Evolutionary conservation across 2,113 vertebrate genomes (phyloP), one percentile per base, ranked within the genome.

Genomic region (Anseranas semipalmata): DNA sequence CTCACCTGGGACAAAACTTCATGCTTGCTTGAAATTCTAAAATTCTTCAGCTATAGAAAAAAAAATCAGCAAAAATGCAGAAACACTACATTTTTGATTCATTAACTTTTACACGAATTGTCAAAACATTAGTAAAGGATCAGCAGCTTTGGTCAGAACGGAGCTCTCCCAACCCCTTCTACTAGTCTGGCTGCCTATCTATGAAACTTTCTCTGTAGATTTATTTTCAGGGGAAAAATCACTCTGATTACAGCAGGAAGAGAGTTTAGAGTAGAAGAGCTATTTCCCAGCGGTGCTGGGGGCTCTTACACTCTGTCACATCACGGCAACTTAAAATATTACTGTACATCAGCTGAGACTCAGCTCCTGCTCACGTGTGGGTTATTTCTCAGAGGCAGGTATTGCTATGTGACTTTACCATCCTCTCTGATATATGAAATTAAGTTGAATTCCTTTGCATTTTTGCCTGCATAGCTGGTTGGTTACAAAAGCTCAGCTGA

Each of bases 311-410:
- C 39, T 79, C 17, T 21, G 85, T 93, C 95, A 82, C 82, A 95
- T 95, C 82, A 33, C 22, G 73, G 65, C 55, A 81, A 30, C 92
- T 81, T 91, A 70, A 95, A 86, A 91, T 71, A 90, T 72, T 56
- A 55, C 89, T 0, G 0, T 30, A 30, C 56, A 71, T 85, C 94
- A 92, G 83, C 86, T 30, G 68, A 92, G 89, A 39, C 46, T 55
- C 6, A 56, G 68, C 50, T 62, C 43, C 55, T 55, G 43, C 83
- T 95, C 89, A 94, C 15, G 12, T 24, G 63, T 52, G 43, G 56
- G 46, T 7, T 67, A 70, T 73, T 76, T 0, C 72, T 80, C 68
- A 1, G 3, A 74, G 73, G 59, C 41, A 77, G 88, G 75, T 67
- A 56, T 15, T 60, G 48, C 84, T 37, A 4, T 18, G 4, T 67